Percentiles rank a stretch among this genome's conserved stretches.
phyloP scores from a whole-genome alignment of 64 coral and sea anemone species.

The Stichodactyla helianthus region DNA sequence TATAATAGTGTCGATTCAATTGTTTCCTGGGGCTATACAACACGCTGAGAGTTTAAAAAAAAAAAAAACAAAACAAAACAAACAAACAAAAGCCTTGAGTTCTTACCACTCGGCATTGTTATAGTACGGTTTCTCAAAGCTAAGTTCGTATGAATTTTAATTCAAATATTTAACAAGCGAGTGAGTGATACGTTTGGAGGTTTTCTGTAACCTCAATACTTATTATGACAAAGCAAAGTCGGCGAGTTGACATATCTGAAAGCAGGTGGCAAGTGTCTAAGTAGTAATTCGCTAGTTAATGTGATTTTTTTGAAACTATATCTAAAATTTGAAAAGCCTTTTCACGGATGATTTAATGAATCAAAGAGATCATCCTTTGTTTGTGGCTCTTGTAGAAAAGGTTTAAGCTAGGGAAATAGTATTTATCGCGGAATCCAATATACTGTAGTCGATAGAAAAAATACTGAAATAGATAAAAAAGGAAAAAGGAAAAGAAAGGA shows the following conservation, averaged over 20 bases:
- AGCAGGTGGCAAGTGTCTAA: background rate
- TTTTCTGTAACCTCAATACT: background rate
- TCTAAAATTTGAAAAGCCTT: background rate
- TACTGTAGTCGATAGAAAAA: background rate
- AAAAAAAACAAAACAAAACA: background rate
- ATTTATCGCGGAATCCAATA: background rate
- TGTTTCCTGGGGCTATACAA: background rate
- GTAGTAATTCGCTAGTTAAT: background rate
- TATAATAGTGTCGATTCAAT: background rate
- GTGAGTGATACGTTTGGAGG: background rate
- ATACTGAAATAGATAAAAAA: background rate
- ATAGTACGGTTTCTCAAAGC: no score
- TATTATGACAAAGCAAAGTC: background rate
- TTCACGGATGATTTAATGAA: background rate
- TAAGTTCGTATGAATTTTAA: background rate
- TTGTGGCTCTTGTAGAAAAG: background rate
- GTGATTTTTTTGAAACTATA: background rate
- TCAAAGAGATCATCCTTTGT: background rate
- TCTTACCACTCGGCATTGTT: no score
- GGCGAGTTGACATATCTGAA: background rate
- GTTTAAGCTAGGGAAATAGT: background rate
- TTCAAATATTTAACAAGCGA: background rate
- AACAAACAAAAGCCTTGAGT: background rate
- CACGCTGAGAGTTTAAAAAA: background rate
- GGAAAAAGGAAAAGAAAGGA: background rate